These are phyloP conservation scores for Tipula helvola DNA, from an alignment of 2,888 invertebrate species.

Conservation along the genomic window DNA sequence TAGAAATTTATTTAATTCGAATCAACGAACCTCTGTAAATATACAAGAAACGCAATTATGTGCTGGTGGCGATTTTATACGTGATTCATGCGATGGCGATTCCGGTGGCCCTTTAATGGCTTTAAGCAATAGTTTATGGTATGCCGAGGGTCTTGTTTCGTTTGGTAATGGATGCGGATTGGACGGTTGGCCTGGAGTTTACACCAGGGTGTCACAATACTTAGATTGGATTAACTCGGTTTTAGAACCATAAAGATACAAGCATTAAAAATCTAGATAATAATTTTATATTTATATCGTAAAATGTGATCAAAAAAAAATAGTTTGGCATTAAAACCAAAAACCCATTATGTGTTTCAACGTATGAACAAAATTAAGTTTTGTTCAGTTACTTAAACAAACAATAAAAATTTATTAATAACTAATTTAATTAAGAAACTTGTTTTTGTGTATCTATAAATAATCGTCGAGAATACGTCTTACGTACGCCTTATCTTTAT, in stretches of 20 bases:
- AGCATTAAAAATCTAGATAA: constrained; percentile 13
- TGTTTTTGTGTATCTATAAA: no score
- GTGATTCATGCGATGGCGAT: constrained; percentile 50
- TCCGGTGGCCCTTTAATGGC: constrained; percentile 51
- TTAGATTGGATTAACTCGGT: constrained; percentile 51
- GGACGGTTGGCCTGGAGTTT: constrained; percentile 55
- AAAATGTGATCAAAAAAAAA: not conserved
- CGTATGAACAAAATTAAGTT: not conserved
- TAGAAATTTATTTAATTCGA: constrained; percentile 20
- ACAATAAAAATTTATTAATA: no score
- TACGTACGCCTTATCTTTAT: no score
- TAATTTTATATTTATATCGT: not conserved
- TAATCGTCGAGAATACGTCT: no score
- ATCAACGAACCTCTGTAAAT: not conserved
- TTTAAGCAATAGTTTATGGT: constrained; percentile 18
- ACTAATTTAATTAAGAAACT: no score
- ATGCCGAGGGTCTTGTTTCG: constrained; percentile 37
- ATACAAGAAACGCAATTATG: constrained; percentile 24
- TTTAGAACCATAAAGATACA: constrained; percentile 28
- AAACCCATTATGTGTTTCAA: not conserved
- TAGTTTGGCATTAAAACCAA: not conserved
- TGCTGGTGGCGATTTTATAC: constrained; percentile 33
- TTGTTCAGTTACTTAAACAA: no score
- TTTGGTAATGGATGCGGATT: constrained; percentile 38
- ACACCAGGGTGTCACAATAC: constrained; percentile 49